Evolutionary conservation across 2,113 vertebrate genomes (phyloP).

Genomic region (Mellivora capensis): DNA sequence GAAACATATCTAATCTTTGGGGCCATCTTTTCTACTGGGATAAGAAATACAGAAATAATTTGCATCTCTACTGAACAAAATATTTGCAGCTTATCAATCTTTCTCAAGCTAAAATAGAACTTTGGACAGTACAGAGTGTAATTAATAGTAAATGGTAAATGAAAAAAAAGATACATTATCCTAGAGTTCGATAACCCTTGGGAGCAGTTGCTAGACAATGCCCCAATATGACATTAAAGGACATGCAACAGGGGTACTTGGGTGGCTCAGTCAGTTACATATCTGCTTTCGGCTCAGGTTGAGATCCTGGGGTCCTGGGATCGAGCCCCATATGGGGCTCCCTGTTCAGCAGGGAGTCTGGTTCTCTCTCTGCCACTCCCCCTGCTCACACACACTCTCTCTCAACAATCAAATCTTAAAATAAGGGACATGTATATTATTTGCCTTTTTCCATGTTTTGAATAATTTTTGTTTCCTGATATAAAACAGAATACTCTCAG

Average conservation of each 20-base stretch:
- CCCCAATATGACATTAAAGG: not conserved
- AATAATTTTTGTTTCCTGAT: not conserved
- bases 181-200: not conserved
- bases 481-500: not conserved
- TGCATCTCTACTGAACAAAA: not conserved
- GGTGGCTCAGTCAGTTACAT: not conserved
- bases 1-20: not conserved
- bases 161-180: not conserved
- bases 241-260: not conserved
- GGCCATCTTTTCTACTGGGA: not conserved
- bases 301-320: not conserved
- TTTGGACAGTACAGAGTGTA: not conserved
- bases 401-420: not conserved
- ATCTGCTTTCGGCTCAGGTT: not conserved
- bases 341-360: not conserved
- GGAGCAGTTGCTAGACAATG: not conserved
- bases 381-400: not conserved
- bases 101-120: not conserved
- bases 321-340: not conserved
- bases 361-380: not conserved
- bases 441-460: not conserved
- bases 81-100: not conserved
- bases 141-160: not conserved
- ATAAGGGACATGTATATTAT: not conserved
- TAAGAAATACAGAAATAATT: not conserved